A percentile compares a stretch with the other conserved stretches of the same genome.
Evolutionary conservation across 2,888 invertebrate species (phyloP).

Genomic region (Geotrupes spiniger): DNA sequence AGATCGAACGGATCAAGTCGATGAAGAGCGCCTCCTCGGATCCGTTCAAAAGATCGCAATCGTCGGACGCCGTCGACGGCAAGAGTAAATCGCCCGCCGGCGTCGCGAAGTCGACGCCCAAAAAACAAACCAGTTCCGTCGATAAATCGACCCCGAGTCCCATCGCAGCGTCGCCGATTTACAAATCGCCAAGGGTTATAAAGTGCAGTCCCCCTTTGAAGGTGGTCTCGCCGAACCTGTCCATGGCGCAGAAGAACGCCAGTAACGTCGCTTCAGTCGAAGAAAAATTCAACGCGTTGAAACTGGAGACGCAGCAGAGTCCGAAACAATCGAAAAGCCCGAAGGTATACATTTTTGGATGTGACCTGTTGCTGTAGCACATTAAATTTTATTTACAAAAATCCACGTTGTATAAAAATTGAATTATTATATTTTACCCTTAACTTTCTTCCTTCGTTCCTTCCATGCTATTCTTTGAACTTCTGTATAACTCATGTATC

Average conservation of each 20-base stretch:
- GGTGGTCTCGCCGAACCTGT: constrained; percentile 15
- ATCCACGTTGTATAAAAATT: no score
- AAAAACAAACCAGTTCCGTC: neutral
- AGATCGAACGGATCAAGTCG: constrained; percentile 61
- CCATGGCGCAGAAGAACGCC: constrained; percentile 26
- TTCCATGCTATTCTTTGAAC: no score
- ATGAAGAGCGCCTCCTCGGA: constrained; percentile 47
- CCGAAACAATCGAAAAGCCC: no score
- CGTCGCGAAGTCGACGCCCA: neutral
- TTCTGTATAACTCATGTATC: no score
- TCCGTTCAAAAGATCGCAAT: constrained; percentile 11
- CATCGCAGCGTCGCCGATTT: constrained; percentile 2
- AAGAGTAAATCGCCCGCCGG: constrained; percentile 7
- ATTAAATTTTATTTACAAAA: no score
- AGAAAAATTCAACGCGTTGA: constrained; percentile 19
- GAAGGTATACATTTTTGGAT: no score
- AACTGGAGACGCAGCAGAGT: constrained; percentile 36
- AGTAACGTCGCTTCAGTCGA: constrained; percentile 13
- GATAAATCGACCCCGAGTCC: neutral
- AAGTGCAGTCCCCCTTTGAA: constrained; percentile 19
- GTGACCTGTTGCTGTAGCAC: no score
- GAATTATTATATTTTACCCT: no score
- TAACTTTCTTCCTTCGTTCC: no score
- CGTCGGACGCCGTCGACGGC: constrained; percentile 10
- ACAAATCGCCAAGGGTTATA: constrained; percentile 19